Percentiles rank a stretch among this genome's conserved stretches.
Conservation (phyloP, 2,797 vertebrate species). For the Pseudocheirus occidentalis region DNA sequence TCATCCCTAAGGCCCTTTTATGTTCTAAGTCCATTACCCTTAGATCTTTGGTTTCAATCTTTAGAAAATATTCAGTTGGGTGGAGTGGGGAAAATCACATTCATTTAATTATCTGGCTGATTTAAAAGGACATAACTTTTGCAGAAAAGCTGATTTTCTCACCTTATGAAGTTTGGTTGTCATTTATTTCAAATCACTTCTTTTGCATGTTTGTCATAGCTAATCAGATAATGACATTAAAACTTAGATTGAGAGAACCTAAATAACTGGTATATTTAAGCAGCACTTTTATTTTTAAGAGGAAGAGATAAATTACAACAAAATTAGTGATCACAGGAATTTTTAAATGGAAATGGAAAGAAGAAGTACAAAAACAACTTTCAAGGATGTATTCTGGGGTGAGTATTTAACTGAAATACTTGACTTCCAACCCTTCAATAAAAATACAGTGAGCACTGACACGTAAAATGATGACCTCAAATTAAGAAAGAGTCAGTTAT, state of each 20-base stretch:
- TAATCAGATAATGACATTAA: not conserved
- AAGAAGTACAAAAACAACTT: not conserved
- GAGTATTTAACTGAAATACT: not conserved
- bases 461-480: not conserved
- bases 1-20: not conserved
- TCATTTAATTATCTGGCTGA: too few relatives aligned
- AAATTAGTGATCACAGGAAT: not conserved
- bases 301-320: not conserved
- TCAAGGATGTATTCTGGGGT: not conserved
- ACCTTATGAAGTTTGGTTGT: not conserved
- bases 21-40: not conserved
- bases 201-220: not conserved
- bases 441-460: not conserved
- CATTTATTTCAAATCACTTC: not conserved
- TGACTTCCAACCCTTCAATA: not conserved
- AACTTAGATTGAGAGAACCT: not conserved
- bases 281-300: not conserved
- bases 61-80: not conserved
- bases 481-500: not conserved
- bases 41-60: not conserved
- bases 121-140: not conserved
- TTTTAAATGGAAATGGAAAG: not conserved
- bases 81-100: not conserved
- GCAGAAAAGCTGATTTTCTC: not conserved
- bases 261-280: not conserved